Conservation (phyloP, 2,888 invertebrate species). For the Ctena decussata region DNA sequence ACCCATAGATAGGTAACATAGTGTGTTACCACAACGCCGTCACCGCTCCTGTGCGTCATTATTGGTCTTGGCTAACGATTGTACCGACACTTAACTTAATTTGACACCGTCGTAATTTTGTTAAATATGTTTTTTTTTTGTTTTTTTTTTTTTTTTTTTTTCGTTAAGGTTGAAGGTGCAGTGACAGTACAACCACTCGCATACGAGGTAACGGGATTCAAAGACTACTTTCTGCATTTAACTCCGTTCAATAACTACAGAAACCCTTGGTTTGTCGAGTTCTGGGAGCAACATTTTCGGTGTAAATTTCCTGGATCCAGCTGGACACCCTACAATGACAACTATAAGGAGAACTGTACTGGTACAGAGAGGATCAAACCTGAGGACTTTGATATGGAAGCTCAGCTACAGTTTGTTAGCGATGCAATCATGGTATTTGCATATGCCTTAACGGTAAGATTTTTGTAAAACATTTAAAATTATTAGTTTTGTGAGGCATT, state of each 20-base stretch:
- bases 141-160: no score
- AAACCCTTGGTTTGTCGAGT: constrained; percentile 86
- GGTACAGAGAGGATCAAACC: constrained; percentile 92
- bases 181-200: constrained; percentile 98
- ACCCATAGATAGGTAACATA: no score
- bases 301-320: constrained; percentile 91
- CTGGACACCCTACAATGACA: constrained; percentile 84
- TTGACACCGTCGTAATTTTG: no score
- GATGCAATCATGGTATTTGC: constrained; percentile 99
- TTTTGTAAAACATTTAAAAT: no score
- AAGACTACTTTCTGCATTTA: constrained; percentile 84
- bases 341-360: constrained; percentile 90
- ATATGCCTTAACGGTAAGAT: constrained; percentile 90
- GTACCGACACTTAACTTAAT: no score
- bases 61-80: no score
- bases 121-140: no score
- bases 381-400: constrained; percentile 91
- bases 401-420: constrained; percentile 98
- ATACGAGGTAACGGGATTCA: constrained; percentile 91
- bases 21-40: no score
- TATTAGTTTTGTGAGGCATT: no score
- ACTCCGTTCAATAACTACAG: constrained; percentile 80
- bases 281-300: constrained; percentile 94
- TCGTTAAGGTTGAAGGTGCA: constrained; percentile 93
- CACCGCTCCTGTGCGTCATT: no score